phyloP scores from a whole-genome alignment of 2,113 vertebrate species.

The Pygoscelis adeliae region DNA sequence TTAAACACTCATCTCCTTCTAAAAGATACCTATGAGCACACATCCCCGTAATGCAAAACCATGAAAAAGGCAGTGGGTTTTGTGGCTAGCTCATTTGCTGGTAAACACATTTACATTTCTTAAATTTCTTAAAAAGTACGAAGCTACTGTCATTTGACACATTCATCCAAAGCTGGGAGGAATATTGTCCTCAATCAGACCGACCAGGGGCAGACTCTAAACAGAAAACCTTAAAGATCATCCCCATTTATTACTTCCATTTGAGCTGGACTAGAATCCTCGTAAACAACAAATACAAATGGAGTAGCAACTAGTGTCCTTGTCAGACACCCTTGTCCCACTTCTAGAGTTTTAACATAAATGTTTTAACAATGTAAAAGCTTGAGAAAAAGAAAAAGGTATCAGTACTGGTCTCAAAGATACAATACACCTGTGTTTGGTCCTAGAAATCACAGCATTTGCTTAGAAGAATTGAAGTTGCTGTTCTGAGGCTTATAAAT shows the following conservation, averaged over 20 bases:
- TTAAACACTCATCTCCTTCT: neutral
- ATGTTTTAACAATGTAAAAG: neutral
- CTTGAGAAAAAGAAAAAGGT: neutral
- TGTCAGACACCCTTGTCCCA: neutral
- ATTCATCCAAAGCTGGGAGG: neutral
- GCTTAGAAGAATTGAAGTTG: neutral
- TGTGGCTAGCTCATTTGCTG: neutral
- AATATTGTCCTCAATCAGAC: neutral
- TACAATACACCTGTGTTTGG: neutral
- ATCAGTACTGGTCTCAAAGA: neutral
- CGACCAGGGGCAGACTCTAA: neutral
- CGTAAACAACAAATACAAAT: neutral
- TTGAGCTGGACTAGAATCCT: neutral
- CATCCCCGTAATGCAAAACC: neutral
- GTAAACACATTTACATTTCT: neutral
- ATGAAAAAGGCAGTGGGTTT: neutral
- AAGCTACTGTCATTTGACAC: neutral
- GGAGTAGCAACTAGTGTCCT: neutral
- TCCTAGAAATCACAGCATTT: neutral
- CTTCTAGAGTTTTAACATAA: neutral
- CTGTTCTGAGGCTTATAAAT: neutral
- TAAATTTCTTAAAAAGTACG: neutral
- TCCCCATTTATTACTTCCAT: neutral
- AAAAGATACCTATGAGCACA: neutral
- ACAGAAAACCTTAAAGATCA: neutral